These are phyloP conservation scores for Rhynchophorus ferrugineus DNA, from an alignment of 1,140 invertebrate species.

Conservation along the genomic window DNA sequence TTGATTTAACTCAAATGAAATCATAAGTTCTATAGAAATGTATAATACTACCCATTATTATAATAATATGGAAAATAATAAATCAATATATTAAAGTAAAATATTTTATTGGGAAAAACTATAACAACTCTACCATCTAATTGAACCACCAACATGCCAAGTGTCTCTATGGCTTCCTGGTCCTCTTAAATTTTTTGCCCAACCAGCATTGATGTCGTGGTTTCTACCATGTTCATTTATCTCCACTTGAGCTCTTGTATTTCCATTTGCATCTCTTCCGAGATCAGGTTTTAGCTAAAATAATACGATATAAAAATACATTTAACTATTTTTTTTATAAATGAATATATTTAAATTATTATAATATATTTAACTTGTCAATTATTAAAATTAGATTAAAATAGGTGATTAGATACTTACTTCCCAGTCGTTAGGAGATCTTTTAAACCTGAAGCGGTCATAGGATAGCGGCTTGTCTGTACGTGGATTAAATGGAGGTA, in stretches of 20 bases:
- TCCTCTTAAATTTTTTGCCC: not conserved
- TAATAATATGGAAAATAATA: too few relatives aligned
- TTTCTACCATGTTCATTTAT: not conserved
- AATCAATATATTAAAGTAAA: not conserved
- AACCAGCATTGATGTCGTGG: not conserved
- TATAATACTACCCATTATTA: too few relatives aligned
- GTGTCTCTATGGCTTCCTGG: not conserved
- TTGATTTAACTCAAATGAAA: too few relatives aligned
- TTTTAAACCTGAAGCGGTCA: not conserved
- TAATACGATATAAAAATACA: too few relatives aligned
- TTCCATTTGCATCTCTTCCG: not conserved
- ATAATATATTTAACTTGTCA: too few relatives aligned
- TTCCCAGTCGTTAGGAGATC: not conserved
- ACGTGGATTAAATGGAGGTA: not conserved
- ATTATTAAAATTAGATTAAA: too few relatives aligned
- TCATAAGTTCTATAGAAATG: too few relatives aligned
- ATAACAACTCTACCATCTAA: not conserved
- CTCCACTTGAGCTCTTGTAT: not conserved
- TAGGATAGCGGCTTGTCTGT: not conserved
- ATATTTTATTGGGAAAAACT: not conserved
- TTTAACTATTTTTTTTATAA: too few relatives aligned
- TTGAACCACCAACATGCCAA: not conserved
- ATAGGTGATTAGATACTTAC: too few relatives aligned
- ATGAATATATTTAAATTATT: too few relatives aligned
- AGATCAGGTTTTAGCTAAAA: not conserved